Percentiles rank a stretch among this genome's conserved stretches.
These are phyloP conservation scores for Microchirus variegatus DNA, from an alignment of 2,797 vertebrate genomes.

Conservation along the genomic window DNA sequence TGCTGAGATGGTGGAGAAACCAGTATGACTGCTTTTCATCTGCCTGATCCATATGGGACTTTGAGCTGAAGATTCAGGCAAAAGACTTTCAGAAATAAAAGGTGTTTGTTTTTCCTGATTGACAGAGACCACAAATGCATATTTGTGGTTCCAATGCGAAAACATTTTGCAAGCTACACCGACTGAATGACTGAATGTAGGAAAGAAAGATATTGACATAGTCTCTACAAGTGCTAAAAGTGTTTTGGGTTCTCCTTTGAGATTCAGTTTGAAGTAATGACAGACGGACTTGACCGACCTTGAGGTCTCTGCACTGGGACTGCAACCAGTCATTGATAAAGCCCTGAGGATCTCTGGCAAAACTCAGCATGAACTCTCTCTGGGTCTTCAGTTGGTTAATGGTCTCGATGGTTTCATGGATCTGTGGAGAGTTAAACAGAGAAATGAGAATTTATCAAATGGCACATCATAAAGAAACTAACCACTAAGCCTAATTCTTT, in stretches of 20 bases:
- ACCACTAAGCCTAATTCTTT: neutral
- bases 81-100: too few species aligned
- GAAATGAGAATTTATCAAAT: neutral
- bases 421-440: constrained; percentile 78
- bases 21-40: too few species aligned
- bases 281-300: constrained; percentile 84
- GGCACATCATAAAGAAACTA: neutral
- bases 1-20: too few species aligned
- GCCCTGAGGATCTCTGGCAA: constrained; percentile 98
- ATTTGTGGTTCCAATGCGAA: too few species aligned
- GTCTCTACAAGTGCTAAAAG: too few species aligned
- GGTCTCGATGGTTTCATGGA: constrained; percentile 99
- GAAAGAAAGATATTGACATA: too few species aligned
- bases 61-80: too few species aligned
- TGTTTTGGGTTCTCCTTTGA: neutral
- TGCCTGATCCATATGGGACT: too few species aligned
- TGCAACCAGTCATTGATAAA: constrained; percentile 99
- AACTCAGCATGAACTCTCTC: constrained; percentile 99
- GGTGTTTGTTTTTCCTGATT: too few species aligned
- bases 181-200: too few species aligned
- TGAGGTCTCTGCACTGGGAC: constrained; percentile 98
- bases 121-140: too few species aligned
- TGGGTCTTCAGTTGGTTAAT: constrained; percentile 99
- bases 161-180: too few species aligned
- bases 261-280: neutral